Base-by-base conservation (phyloP, 2,888 invertebrate genomes). In the Drosophila pegasa region DNA sequence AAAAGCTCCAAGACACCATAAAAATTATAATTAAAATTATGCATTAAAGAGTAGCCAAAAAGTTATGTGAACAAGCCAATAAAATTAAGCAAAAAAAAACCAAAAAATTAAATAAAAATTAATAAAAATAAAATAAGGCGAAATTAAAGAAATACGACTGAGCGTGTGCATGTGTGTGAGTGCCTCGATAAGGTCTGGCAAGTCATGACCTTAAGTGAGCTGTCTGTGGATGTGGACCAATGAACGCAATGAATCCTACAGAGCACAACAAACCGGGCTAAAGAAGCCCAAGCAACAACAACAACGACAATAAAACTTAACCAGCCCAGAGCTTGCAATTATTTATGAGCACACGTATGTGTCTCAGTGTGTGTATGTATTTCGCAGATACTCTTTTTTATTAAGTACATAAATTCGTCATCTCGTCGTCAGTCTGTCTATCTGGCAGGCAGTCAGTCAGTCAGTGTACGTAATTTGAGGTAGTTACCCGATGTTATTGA, bases 131-230 rank as follows among this genome's bases (percentile, higher is more conserved):
- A 20, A 14, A n/a, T 31, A 33, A 48, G 18, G 3, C 7, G 14
- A 47, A 16, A 12, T 25, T n/a, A n/a, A 43, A 25, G 25, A 43
- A 22, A 43, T 43, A 43, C 22, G 9, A 5, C 35, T 27, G n/a
- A 31, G 35, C 35, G 12, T 14, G 33, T 29, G 37, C 33, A 7
- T 9, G 29, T 50, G 35, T 50, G 63, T 52, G 29, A 37, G 9
- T 31, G 35, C n/a, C 40, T 35, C 81, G 65, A 75, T 78, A 85
- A 74, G 77, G 73, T 82, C 89, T 80, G 71, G 14, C 69, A 64
- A 75, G 67, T 80, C 78, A 70, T 85, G 89, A 90, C 91, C 90
- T 91, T 89, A 84, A 78, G 54, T 68, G 69, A 60, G 63, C 54
- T 50, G 18, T 48, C 47, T 52, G 56, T 41, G 43, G 55, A 80